phyloP scores from a whole-genome alignment of 2,113 vertebrate genomes.

The Ceyx melanurus region DNA sequence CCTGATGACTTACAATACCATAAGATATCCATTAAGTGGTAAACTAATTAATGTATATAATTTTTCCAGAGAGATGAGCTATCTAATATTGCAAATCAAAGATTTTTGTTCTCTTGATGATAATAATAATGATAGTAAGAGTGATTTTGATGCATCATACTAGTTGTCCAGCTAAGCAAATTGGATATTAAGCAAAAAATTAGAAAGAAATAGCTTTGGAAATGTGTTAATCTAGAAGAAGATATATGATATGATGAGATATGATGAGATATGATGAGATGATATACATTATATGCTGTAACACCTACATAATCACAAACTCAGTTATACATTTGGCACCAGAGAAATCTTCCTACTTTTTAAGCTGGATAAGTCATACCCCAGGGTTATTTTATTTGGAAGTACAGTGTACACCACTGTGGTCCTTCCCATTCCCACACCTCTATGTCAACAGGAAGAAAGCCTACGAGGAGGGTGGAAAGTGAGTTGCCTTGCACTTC shows the following conservation, averaged over 20 bases:
- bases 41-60: neutral
- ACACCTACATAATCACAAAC: neutral
- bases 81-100: neutral
- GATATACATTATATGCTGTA: neutral
- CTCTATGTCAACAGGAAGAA: neutral
- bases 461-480: neutral
- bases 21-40: neutral
- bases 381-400: neutral
- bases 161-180: neutral
- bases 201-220: neutral
- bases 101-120: neutral
- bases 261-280: neutral
- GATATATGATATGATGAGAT: too few species aligned
- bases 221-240: neutral
- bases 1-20: neutral
- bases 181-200: neutral
- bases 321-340: neutral
- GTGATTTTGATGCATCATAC: neutral
- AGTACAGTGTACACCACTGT: neutral
- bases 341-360: neutral
- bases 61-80: neutral
- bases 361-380: accelerated
- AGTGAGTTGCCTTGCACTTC: neutral
- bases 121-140: neutral
- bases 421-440: neutral